Evolutionary conservation across 2,113 vertebrate species (phyloP).

Genomic region (Oriolus oriolus): DNA sequence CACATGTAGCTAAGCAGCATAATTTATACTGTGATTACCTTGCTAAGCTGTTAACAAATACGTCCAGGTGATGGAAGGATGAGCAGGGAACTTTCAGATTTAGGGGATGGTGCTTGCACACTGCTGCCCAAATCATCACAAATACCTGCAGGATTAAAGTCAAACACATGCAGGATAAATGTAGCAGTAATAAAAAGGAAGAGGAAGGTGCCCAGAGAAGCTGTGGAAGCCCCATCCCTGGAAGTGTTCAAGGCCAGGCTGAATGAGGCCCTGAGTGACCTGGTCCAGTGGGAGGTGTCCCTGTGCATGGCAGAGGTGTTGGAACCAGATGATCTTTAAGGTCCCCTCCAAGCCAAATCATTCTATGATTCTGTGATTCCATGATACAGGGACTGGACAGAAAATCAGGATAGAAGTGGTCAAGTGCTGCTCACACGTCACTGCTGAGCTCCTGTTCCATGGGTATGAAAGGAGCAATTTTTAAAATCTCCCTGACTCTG

Average conservation of each 20-base stretch:
- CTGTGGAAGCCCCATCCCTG: neutral
- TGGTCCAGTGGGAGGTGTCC: neutral
- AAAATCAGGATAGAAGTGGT: neutral
- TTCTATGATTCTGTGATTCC: neutral
- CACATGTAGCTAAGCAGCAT: neutral
- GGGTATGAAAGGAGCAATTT: neutral
- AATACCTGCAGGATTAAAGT: neutral
- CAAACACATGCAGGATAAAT: neutral
- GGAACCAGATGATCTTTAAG: neutral
- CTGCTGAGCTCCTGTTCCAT: neutral
- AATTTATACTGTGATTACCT: neutral
- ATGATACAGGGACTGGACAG: neutral
- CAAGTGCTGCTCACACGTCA: neutral
- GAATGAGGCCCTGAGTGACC: neutral
- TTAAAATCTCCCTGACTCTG: neutral
- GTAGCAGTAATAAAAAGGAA: neutral
- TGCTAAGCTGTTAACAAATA: neutral
- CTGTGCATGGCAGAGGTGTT: neutral
- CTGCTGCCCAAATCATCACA: neutral
- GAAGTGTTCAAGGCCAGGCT: neutral
- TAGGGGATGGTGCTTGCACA: fast-evolving
- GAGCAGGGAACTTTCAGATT: neutral
- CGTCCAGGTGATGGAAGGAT: neutral
- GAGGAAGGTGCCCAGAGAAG: neutral
- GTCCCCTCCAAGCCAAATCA: neutral